Percentiles rank a stretch among this genome's conserved stretches.
phyloP scores from a whole-genome alignment of 2,888 invertebrate genomes.

The Heteromyza rotundicornis region DNA sequence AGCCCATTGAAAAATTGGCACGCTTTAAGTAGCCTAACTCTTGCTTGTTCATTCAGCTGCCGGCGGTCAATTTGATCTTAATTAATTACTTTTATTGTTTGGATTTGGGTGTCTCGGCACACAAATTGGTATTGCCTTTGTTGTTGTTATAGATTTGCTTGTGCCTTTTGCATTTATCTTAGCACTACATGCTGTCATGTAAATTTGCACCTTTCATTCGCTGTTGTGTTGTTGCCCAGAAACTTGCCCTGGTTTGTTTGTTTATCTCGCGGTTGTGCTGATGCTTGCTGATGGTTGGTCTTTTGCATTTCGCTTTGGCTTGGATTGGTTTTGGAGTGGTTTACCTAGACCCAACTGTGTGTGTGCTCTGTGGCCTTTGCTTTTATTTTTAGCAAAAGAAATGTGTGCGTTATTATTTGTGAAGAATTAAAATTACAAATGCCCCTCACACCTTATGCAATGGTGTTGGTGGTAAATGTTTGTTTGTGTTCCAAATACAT shows the following conservation, averaged over 20 bases:
- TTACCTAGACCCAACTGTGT: conserved; percentile 55
- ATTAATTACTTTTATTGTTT: background rate
- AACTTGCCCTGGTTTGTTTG: background rate
- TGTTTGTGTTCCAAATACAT: no score
- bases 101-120: background rate
- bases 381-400: background rate
- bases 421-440: no score
- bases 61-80: background rate
- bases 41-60: background rate
- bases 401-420: no score
- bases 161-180: background rate
- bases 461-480: no score
- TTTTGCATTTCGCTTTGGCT: conserved; percentile 9
- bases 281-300: conserved; percentile 2
- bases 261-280: background rate
- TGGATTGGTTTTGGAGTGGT: conserved; percentile 38
- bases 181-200: conserved; percentile 31
- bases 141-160: background rate
- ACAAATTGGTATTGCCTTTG: background rate
- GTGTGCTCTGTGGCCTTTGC: background rate
- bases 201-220: conserved; percentile 47
- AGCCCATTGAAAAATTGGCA: no score
- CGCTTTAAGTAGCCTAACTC: background rate
- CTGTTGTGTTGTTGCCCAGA: background rate
- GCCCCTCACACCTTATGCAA: no score